phyloP scores from a whole-genome alignment of 2,113 vertebrate species.

The Willisornis vidua region DNA sequence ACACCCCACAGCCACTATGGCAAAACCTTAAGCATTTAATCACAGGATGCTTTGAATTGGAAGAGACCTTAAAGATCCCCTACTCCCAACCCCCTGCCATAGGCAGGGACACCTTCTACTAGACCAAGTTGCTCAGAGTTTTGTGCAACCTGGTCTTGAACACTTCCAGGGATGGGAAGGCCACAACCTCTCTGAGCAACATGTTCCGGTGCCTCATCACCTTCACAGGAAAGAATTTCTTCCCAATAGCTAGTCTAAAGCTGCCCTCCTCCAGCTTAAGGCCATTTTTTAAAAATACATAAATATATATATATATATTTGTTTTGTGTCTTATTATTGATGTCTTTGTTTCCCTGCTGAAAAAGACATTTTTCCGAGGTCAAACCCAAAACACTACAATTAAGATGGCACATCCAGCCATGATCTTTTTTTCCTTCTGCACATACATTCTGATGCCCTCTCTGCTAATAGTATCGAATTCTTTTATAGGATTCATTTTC shows the following conservation, averaged over 20 bases:
- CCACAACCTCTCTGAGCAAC: not conserved
- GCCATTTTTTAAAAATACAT: not conserved
- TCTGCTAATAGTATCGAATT: not conserved
- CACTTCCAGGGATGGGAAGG: not conserved
- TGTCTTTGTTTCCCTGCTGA: not conserved
- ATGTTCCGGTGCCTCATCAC: not conserved
- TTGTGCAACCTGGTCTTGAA: not conserved
- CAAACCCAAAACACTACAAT: not conserved
- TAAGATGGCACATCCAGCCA: not conserved
- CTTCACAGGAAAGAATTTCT: not conserved
- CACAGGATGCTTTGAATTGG: not conserved
- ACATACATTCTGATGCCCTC: not conserved
- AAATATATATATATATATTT: fast-evolving
- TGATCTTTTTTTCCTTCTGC: not conserved
- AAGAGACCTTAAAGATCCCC: not conserved
- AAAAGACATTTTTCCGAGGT: not conserved
- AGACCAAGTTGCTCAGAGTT: not conserved
- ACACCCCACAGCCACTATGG: not conserved
- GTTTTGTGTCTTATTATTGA: not conserved
- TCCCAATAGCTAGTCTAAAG: not conserved
- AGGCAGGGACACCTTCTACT: not conserved
- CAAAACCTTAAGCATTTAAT: not conserved
- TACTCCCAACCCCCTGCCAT: not conserved
- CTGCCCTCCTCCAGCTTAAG: not conserved
- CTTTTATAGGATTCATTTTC: not conserved